Evolutionary conservation across 2,888 invertebrate species (phyloP).

Genomic region (Pimpla rufipes): DNA sequence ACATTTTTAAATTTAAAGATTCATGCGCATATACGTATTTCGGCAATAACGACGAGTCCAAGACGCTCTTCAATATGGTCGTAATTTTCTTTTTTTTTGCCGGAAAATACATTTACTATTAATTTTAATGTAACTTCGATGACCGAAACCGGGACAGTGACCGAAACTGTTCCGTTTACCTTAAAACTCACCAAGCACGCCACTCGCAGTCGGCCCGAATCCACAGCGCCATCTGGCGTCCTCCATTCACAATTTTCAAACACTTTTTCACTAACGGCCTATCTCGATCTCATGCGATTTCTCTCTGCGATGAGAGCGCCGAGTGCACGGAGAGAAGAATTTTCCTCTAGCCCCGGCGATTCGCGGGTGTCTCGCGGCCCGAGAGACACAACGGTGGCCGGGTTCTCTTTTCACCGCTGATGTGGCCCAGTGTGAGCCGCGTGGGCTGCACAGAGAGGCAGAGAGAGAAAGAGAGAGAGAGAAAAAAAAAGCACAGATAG

Average conservation of each 20-base stretch:
- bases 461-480: too few relatives aligned
- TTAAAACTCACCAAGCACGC: neutral
- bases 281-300: constrained; percentile 44
- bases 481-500: neutral
- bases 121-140: too few relatives aligned
- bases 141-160: too few relatives aligned
- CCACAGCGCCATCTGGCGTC: neutral
- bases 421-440: neutral
- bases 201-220: constrained; percentile 14
- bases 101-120: too few relatives aligned
- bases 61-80: too few relatives aligned
- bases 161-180: too few relatives aligned
- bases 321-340: neutral
- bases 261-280: neutral
- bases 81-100: too few relatives aligned
- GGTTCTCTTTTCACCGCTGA: constrained; percentile 22
- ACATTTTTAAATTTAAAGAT: too few relatives aligned
- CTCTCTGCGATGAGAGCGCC: neutral
- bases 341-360: constrained; percentile 9
- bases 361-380: constrained; percentile 15
- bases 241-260: constrained; percentile 9
- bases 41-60: too few relatives aligned
- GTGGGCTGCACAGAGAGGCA: neutral
- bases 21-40: too few relatives aligned
- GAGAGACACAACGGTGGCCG: constrained; percentile 11